Percentiles rank a stretch among this genome's conserved stretches.
Evolutionary conservation across 2,113 vertebrate species (phyloP).

Genomic region (Mobula hypostoma): DNA sequence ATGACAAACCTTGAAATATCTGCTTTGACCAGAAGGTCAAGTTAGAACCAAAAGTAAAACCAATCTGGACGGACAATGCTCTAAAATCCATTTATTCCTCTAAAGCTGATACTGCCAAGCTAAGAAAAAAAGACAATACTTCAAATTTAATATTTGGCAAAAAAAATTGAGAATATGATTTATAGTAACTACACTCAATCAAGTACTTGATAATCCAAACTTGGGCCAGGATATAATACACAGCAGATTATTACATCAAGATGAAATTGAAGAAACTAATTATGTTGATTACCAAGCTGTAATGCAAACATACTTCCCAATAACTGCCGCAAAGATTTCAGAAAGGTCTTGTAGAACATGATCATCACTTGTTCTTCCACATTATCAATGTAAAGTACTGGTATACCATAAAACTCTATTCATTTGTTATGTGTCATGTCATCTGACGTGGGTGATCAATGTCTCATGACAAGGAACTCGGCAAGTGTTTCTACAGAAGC

Average conservation of each 20-base stretch:
- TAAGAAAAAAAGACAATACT: neutral
- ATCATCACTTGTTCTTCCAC: neutral
- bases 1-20: no score
- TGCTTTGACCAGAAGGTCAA: no score
- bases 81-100: neutral
- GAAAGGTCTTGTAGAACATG: neutral
- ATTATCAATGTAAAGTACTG: neutral
- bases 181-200: neutral
- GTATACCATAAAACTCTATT: no score
- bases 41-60: neutral
- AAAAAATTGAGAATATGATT: neutral
- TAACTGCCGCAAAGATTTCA: neutral
- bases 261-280: neutral
- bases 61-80: neutral
- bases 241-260: neutral
- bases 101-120: neutral
- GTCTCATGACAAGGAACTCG: no score
- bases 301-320: neutral
- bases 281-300: neutral
- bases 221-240: neutral
- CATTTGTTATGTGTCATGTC: no score
- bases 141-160: neutral
- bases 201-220: neutral
- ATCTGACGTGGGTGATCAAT: no score
- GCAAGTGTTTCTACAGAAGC: no score